phyloP scores from a whole-genome alignment of 2,888 invertebrate species.

The Chaitophorus viminalis region DNA sequence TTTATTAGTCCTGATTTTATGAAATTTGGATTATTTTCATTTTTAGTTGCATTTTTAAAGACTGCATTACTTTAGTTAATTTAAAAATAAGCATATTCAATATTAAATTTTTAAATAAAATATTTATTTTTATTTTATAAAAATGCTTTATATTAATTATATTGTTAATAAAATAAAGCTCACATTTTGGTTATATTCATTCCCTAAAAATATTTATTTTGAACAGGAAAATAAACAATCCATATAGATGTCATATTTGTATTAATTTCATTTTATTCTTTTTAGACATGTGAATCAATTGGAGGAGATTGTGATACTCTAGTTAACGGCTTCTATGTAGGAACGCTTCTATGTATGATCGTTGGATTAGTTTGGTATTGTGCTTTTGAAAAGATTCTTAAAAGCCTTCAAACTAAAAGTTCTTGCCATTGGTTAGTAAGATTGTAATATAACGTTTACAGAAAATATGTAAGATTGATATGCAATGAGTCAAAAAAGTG shows the following conservation, averaged over 20 bases:
- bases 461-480: neutral
- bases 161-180: too few species aligned
- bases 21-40: too few species aligned
- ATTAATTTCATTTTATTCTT: neutral
- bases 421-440: conserved; percentile 26
- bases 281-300: neutral
- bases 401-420: conserved; percentile 1
- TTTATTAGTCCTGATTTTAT: too few species aligned
- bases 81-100: too few species aligned
- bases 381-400: neutral
- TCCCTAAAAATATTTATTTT: too few species aligned
- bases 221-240: too few species aligned
- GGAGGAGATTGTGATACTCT: conserved; percentile 6
- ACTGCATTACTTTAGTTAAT: too few species aligned
- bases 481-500: neutral
- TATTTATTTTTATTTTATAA: neutral
- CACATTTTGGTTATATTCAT: too few species aligned
- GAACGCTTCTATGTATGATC: neutral
- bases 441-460: neutral
- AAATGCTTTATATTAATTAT: neutral
- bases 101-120: neutral
- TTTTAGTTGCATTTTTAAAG: too few species aligned
- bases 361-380: conserved; percentile 17
- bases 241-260: too few species aligned
- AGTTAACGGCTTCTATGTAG: conserved; percentile 14